Conservation (phyloP, 2,113 vertebrate species). For the Meriones unguiculatus region DNA sequence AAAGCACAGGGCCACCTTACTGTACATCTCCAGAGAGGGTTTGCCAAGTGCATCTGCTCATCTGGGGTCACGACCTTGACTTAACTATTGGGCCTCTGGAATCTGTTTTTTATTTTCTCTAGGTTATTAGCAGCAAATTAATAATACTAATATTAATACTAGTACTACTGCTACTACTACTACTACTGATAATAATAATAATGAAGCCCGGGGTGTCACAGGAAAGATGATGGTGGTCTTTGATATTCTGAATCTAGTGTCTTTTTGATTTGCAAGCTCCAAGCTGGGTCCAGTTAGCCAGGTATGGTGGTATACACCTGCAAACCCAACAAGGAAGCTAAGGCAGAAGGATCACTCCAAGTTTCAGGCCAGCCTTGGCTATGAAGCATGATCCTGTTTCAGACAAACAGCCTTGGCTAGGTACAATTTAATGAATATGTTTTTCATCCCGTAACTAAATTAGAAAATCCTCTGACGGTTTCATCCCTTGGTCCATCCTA, state of each 20-base stretch:
- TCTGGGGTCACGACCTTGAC: not conserved
- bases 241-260: not conserved
- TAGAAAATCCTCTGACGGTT: not conserved
- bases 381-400: not conserved
- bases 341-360: not conserved
- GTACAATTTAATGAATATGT: not conserved
- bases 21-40: not conserved
- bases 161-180: too few species aligned
- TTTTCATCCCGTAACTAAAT: not conserved
- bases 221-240: not conserved
- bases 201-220: not conserved
- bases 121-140: not conserved
- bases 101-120: slow-evolving; percentile 16
- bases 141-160: not conserved
- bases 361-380: not conserved
- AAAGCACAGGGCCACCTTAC: not conserved
- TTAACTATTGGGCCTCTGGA: not conserved
- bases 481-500: not conserved
- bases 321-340: not conserved
- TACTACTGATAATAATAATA: not conserved
- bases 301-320: too few species aligned
- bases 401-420: not conserved
- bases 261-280: slow-evolving; percentile 9
- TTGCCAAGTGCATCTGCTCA: not conserved
- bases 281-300: not conserved